phyloP scores from a whole-genome alignment of 1,140 invertebrate genomes.

The Solenopsis fugax region DNA sequence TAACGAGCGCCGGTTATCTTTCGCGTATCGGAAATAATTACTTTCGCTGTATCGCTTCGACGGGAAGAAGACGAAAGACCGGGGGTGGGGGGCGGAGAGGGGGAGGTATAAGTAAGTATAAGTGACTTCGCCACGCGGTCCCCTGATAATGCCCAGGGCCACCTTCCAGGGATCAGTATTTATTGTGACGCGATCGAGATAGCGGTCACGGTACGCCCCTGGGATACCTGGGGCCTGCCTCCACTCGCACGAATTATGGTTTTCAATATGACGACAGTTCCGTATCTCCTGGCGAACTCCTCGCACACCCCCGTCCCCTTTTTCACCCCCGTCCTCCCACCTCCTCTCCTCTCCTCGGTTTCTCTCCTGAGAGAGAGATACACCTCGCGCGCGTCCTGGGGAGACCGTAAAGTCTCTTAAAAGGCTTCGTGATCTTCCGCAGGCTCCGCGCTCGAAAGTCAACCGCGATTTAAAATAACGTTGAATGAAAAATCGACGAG shows the following conservation, averaged over 20 bases:
- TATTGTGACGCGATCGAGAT: constrained; percentile 86
- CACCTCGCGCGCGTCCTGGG: constrained; percentile 76
- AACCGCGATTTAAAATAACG: constrained; percentile 22
- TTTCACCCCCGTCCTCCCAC: neutral
- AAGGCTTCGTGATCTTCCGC: constrained; percentile 80
- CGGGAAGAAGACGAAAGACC: constrained; percentile 44
- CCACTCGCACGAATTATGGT: constrained; percentile 85
- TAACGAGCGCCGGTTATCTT: constrained; percentile 69
- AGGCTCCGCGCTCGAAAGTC: constrained; percentile 66
- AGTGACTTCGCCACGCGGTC: constrained; percentile 81
- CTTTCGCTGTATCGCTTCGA: constrained; percentile 81
- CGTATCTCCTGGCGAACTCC: constrained; percentile 78
- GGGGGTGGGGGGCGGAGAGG: neutral
- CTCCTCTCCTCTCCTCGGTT: neutral
- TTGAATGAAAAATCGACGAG: constrained; percentile 29
- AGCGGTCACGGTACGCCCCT: constrained; percentile 82
- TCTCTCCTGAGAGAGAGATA: constrained; percentile 73
- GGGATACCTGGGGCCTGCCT: constrained; percentile 65
- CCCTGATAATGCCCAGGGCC: constrained; percentile 80
- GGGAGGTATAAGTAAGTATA: constrained; percentile 83
- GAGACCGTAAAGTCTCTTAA: constrained; percentile 81
- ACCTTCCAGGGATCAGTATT: constrained; percentile 87
- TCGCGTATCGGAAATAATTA: constrained; percentile 84
- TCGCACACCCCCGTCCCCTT: constrained; percentile 6
- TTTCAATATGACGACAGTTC: constrained; percentile 86